These are phyloP conservation scores for Anarsia innoxiella DNA, from an alignment of 2,888 invertebrate species.

Conservation along the genomic window DNA sequence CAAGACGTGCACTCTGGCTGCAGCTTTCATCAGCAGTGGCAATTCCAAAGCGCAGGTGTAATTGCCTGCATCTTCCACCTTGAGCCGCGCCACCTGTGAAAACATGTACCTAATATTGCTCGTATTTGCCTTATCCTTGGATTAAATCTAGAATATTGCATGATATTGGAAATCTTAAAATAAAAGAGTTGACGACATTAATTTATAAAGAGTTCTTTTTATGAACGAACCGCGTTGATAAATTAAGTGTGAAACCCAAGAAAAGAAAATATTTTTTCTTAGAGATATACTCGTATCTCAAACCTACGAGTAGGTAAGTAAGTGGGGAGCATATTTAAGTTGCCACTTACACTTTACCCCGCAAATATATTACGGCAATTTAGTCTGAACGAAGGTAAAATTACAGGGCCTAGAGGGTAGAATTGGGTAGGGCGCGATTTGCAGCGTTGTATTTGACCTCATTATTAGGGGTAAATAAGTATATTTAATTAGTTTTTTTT, in stretches of 20 bases:
- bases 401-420: slow-evolving; percentile 22
- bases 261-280: slow-evolving; percentile 24
- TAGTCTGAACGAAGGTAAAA: slow-evolving; percentile 31
- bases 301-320: slow-evolving; percentile 26
- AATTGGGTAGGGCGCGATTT: slow-evolving; percentile 13
- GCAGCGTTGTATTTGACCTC: too few relatives aligned
- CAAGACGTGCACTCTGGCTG: slow-evolving; percentile 77
- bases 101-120: too few relatives aligned
- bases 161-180: too few relatives aligned
- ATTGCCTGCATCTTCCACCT: slow-evolving; percentile 78
- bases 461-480: too few relatives aligned
- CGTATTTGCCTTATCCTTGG: too few relatives aligned
- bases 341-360: slow-evolving; percentile 46
- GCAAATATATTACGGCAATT: slow-evolving; percentile 58
- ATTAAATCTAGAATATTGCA: too few relatives aligned
- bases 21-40: slow-evolving; percentile 68
- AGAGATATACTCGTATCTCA: slow-evolving; percentile 15
- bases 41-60: slow-evolving; percentile 81
- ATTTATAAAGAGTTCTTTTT: too few relatives aligned
- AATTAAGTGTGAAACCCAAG: slow-evolving; percentile 2
- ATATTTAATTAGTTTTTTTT: too few relatives aligned
- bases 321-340: slow-evolving; percentile 48
- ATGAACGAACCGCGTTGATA: too few relatives aligned
- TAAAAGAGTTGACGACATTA: too few relatives aligned
- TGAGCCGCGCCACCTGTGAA: slow-evolving; percentile 77